Percentiles rank a stretch among this genome's conserved stretches.
Evolutionary conservation across 2,113 vertebrate genomes (phyloP).

Genomic region (Toxotes chatareus): DNA sequence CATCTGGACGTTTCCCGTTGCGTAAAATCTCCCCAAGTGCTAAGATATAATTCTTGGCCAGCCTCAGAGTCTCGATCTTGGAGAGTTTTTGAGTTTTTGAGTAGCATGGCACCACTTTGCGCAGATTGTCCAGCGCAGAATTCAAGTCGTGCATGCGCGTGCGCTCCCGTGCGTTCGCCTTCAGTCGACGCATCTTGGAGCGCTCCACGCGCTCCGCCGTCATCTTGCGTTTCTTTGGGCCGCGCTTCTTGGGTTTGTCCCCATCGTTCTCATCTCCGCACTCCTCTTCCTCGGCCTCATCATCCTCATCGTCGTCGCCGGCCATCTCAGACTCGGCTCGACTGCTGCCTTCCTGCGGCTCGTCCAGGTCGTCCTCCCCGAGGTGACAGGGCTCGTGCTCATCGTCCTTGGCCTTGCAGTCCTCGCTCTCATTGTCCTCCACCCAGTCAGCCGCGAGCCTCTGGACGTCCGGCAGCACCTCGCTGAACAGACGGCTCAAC

Average conservation of each 20-base stretch:
- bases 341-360: slow-evolving; percentile 83
- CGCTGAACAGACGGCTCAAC: slow-evolving; percentile 98
- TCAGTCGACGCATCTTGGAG: slow-evolving; percentile 93
- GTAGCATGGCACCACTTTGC: slow-evolving; percentile 98
- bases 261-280: slow-evolving; percentile 88
- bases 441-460: slow-evolving; percentile 94
- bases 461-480: slow-evolving; percentile 96
- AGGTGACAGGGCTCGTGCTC: slow-evolving; percentile 78
- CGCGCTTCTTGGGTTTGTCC: slow-evolving; percentile 94
- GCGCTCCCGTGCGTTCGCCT: slow-evolving; percentile 95
- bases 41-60: slow-evolving; percentile 98
- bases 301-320: slow-evolving; percentile 82
- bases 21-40: slow-evolving; percentile 97
- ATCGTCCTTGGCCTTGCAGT: slow-evolving; percentile 80
- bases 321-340: slow-evolving; percentile 83
- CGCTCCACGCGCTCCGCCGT: slow-evolving; percentile 93
- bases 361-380: slow-evolving; percentile 88
- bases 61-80: slow-evolving; percentile 96
- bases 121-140: slow-evolving; percentile 97
- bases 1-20: slow-evolving; percentile 95
- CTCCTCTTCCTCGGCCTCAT: slow-evolving; percentile 91
- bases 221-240: slow-evolving; percentile 98
- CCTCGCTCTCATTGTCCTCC: slow-evolving; percentile 89
- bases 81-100: slow-evolving; percentile 98
- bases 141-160: slow-evolving; percentile 99